Conservation (phyloP, 2,797 vertebrate genomes). For the Glyptemys insculpta region DNA sequence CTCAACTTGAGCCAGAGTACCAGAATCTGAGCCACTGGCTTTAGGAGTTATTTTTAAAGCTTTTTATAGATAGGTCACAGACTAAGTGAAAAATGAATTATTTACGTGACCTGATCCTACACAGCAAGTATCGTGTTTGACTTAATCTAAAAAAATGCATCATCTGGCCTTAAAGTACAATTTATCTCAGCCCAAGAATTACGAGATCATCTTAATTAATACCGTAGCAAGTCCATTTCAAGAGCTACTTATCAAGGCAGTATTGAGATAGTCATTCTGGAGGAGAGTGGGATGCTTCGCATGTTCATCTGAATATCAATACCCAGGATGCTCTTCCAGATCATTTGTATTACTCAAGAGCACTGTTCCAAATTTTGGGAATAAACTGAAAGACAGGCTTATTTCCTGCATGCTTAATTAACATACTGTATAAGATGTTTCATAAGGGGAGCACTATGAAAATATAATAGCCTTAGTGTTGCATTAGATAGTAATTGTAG, state of each 20-base stretch:
- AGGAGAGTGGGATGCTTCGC: not conserved
- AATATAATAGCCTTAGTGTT: not conserved
- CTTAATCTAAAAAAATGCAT: conserved; percentile 54
- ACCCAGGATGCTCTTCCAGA: not conserved
- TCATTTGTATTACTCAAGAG: not conserved
- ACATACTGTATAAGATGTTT: not conserved
- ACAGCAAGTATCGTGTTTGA: not conserved
- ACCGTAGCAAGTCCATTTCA: conserved; percentile 13
- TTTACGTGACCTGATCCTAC: conserved; percentile 12
- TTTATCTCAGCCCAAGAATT: conserved; percentile 29
- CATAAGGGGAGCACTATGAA: not conserved
- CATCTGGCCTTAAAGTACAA: not conserved
- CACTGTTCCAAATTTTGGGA: not conserved
- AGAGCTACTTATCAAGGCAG: conserved; percentile 23
- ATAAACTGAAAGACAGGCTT: not conserved
- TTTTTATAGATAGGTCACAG: not conserved
- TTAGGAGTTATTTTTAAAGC: not conserved
- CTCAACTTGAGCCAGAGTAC: not conserved
- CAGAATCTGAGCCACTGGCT: not conserved
- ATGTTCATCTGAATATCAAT: conserved; percentile 9
- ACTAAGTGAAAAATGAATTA: conserved; percentile 38
- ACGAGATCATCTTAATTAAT: conserved; percentile 39
- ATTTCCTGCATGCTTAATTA: not conserved
- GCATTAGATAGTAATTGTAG: not conserved
- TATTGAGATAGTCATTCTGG: conserved; percentile 45